Base-by-base conservation (phyloP, 2,888 invertebrate genomes). In the Cremastinae sp. region DNA sequence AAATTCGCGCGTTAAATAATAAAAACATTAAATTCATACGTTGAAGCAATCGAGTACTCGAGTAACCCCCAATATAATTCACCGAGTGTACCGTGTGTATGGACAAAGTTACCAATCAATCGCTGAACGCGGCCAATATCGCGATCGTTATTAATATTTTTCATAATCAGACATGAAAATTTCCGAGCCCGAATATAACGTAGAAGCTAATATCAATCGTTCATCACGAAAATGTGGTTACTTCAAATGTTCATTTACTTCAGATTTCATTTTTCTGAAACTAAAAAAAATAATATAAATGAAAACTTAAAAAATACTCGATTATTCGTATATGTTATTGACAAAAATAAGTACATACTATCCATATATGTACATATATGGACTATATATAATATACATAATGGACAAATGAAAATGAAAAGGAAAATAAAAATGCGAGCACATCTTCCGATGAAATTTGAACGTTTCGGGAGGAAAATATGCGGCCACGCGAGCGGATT, bases 101-200 rank as follows among this genome's bases (percentile, higher is more conserved):
- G n/a, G 9, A 53, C 49, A 49, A 68, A 49, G 45, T 36, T 38
- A 14, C 20, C 58, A 59, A 69, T 69, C 68, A 69, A 58, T 49
- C 68, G 2, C 28, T 28, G 2, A 5, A 69, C 10, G 49, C 58
- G n/a, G 38, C 36, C 47, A 38, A 58, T 69, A 38, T n/a, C n/a
- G n/a, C n/a, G 58, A 69, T 69, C 38, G 22, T 58, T 28, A 51
- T 69, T 69, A 58, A 69, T 68, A 56, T 69, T 49, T 49, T 7
- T 43, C 2, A 4, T 61, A 70, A 53, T 69, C 47, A 9, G 53
- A 53, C 16, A 43, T 34, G 41, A 20, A 20, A 53, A 61, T 61
- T 43, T 2, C n/a, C 49, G 8, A 41, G 38, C 2, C 14, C 12
- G 38, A 16, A 12, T 4, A 10, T 16, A 22, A 41, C 16, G n/a